Conservation (phyloP, 2,888 invertebrate genomes). For the Ischnura elegans region DNA sequence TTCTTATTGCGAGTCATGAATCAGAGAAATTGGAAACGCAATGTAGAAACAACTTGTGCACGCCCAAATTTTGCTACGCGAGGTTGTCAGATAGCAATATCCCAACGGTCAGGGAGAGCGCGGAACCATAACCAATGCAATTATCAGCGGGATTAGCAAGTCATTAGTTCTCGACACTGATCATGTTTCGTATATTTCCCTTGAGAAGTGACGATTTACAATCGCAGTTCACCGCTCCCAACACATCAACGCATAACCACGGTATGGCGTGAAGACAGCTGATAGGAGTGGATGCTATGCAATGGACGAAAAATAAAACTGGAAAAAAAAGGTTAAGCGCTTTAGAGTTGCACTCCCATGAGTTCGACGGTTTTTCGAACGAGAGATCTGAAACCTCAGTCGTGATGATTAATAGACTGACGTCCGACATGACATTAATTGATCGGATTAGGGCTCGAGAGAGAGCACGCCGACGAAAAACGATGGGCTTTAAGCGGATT, state of each 20-base stretch:
- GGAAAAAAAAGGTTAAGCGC: background rate
- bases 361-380: background rate
- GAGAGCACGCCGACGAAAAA: background rate
- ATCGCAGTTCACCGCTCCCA: background rate
- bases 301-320: background rate
- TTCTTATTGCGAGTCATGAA: too few species aligned
- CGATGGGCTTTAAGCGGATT: background rate
- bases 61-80: background rate
- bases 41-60: background rate
- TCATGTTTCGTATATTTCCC: background rate
- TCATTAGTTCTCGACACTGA: background rate
- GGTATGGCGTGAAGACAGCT: background rate
- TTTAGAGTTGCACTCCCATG: background rate
- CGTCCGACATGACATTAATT: background rate
- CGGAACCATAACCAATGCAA: background rate
- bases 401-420: conserved; percentile 11
- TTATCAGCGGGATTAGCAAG: background rate
- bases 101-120: background rate
- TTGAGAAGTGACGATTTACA: background rate
- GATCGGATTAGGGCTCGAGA: background rate
- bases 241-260: background rate
- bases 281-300: background rate
- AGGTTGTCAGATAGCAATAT: background rate
- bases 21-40: too few species aligned
- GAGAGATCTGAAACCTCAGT: conserved; percentile 7